Percentiles rank a stretch among this genome's conserved stretches.
Conservation (phyloP, 2,888 invertebrate species). For the Cryptocephalus primarius region DNA sequence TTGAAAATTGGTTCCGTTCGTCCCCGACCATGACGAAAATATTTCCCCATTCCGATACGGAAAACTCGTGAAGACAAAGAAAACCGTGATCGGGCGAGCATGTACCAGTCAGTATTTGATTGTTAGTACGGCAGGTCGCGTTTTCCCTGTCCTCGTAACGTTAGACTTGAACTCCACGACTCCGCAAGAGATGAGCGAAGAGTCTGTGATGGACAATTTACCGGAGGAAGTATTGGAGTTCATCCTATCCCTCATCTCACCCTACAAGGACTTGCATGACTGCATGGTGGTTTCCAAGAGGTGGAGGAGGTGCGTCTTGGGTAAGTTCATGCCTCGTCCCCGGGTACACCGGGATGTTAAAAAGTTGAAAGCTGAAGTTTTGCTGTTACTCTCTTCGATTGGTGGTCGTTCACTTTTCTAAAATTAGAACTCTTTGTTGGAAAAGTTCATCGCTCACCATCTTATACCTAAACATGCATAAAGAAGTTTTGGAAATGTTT, state of each 20-base stretch:
- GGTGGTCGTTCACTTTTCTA: conserved; percentile 9
- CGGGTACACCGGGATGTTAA: no score
- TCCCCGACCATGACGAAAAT: no score
- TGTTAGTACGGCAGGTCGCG: background rate
- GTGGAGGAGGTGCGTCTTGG: conserved; percentile 75
- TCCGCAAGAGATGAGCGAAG: background rate
- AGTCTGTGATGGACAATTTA: conserved; percentile 50
- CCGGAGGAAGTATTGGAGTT: conserved; percentile 92
- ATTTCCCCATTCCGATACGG: no score
- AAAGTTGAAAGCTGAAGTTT: no score
- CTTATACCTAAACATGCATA: no score
- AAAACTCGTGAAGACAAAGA: no score
- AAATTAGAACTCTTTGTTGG: conserved; percentile 14
- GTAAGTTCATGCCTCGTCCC: conserved; percentile 44
- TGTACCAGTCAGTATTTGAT: no score
- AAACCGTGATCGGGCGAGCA: no score
- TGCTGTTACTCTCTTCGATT: conserved; percentile 1
- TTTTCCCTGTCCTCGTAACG: no score
- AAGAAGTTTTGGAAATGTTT: no score
- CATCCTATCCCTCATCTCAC: conserved; percentile 78
- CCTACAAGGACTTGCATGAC: conserved; percentile 80
- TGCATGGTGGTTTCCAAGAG: conserved; percentile 78
- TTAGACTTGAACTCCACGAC: no score
- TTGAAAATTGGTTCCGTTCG: no score
- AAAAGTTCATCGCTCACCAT: conserved; percentile 5